Conservation (phyloP, 2,797 vertebrate genomes). For the Centroberyx gerrardi region DNA sequence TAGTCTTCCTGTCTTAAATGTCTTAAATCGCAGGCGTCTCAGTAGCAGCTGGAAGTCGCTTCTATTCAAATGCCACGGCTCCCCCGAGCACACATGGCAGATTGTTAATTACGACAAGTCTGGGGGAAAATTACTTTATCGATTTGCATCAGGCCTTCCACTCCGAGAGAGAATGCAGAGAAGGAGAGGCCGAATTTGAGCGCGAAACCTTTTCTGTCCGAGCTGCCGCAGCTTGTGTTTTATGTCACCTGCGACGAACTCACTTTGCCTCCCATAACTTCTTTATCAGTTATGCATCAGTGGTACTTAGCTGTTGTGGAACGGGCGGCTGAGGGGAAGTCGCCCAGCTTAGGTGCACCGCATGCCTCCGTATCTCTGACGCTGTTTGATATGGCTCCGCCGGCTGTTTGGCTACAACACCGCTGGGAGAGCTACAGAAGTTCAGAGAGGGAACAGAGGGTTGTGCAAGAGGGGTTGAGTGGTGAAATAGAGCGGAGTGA, state of each 20-base stretch:
- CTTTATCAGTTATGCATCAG: slow-evolving; percentile 53
- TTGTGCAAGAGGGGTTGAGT: slow-evolving; percentile 35
- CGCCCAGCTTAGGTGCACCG: slow-evolving; percentile 25
- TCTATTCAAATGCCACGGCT: slow-evolving; percentile 70
- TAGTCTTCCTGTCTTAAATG: slow-evolving; percentile 47
- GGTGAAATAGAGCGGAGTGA: slow-evolving; percentile 53
- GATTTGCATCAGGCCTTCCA: slow-evolving; percentile 75
- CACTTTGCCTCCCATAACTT: slow-evolving; percentile 33
- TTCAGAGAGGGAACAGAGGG: slow-evolving; percentile 47
- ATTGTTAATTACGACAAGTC: slow-evolving; percentile 82
- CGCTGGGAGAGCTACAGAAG: slow-evolving; percentile 57
- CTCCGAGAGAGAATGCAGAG: slow-evolving; percentile 60
- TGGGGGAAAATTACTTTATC: slow-evolving; percentile 82
- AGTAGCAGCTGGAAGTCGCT: slow-evolving; percentile 69
- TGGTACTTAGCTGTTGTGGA: slow-evolving; percentile 3
- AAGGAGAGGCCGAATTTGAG: slow-evolving; percentile 26
- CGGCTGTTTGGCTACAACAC: slow-evolving; percentile 32
- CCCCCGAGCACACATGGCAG: slow-evolving; percentile 72
- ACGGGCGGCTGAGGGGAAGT: slow-evolving; percentile 25
- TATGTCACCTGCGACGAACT: slow-evolving; percentile 35
- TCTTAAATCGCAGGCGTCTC: slow-evolving; percentile 62
- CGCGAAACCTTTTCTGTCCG: slow-evolving; percentile 50
- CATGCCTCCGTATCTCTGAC: slow-evolving; percentile 44
- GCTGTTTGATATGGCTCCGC: slow-evolving; percentile 32
- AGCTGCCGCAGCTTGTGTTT: slow-evolving; percentile 32